Percentiles rank a stretch among this genome's conserved stretches.
Evolutionary conservation across 1,140 invertebrate genomes (phyloP).

Genomic region (Anoplolepis gracilipes): DNA sequence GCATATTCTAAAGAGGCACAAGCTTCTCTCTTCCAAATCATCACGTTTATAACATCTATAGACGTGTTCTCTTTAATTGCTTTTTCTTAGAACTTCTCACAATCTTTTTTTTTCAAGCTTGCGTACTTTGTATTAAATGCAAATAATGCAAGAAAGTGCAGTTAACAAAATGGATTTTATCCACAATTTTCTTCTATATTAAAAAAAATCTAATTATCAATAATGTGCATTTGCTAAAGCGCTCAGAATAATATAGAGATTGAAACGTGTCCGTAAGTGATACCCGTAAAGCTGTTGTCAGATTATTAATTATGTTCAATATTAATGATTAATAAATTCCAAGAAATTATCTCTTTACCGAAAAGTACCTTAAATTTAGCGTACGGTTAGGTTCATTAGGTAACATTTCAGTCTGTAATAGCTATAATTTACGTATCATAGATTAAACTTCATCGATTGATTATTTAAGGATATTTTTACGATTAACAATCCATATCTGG

Average conservation of each 20-base stretch:
- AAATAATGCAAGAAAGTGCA: slow-evolving; percentile 11
- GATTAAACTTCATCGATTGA: slow-evolving; percentile 20
- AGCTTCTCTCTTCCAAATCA: slow-evolving; percentile 7
- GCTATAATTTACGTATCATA: slow-evolving; percentile 11
- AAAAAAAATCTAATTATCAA: not conserved
- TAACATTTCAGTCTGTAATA: slow-evolving; percentile 42
- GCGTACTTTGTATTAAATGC: slow-evolving; percentile 5
- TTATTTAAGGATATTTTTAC: slow-evolving; percentile 14
- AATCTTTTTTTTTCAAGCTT: slow-evolving; percentile 19
- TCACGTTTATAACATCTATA: slow-evolving; percentile 24
- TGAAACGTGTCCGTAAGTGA: not conserved
- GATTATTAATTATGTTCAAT: not conserved
- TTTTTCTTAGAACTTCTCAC: not conserved
- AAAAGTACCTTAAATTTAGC: slow-evolving; percentile 14
- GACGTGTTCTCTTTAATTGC: not conserved
- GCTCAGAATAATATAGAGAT: not conserved
- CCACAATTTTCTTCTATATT: slow-evolving; percentile 16
- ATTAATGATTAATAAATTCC: slow-evolving; percentile 23
- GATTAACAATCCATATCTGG: slow-evolving; percentile 11
- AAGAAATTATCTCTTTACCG: not conserved
- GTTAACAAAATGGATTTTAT: slow-evolving; percentile 1
- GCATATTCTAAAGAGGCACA: slow-evolving; percentile 5
- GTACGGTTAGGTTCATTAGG: too few species aligned
- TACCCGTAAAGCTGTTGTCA: slow-evolving; percentile 14
- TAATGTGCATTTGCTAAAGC: slow-evolving; percentile 13